Evolutionary conservation across 2,888 invertebrate genomes (phyloP).

Genomic region (Bombylius major): DNA sequence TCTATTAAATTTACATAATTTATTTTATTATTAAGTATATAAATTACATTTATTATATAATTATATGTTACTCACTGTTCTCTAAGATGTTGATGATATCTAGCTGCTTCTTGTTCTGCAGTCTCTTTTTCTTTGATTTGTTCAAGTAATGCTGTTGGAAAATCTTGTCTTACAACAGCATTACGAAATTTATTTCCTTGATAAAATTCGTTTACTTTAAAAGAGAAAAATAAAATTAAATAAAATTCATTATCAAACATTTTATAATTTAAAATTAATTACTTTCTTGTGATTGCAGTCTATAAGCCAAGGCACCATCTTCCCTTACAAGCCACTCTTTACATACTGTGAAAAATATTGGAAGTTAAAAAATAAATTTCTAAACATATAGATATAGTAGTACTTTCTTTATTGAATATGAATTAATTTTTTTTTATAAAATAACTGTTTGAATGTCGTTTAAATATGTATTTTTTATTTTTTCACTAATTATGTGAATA

Average conservation of each 20-base stretch:
- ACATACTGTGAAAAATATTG: slow-evolving; percentile 46
- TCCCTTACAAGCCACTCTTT: slow-evolving; percentile 74
- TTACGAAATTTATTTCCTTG: slow-evolving; percentile 62
- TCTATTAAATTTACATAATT: slow-evolving; percentile 27
- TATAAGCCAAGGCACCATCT: slow-evolving; percentile 69
- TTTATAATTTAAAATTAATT: slow-evolving; percentile 26
- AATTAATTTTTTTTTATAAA: neutral
- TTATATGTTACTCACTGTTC: slow-evolving; percentile 26
- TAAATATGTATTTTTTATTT: too few species aligned
- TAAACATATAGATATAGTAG: neutral
- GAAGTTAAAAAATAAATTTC: neutral
- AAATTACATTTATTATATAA: neutral
- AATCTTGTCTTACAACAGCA: slow-evolving; percentile 64
- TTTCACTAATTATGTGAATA: too few species aligned
- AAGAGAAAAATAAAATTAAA: neutral
- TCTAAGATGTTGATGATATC: slow-evolving; percentile 45
- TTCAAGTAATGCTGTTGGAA: slow-evolving; percentile 60
- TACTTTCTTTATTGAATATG: neutral
- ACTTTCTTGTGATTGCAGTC: slow-evolving; percentile 72
- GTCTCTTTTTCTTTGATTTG: slow-evolving; percentile 56
- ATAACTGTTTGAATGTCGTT: neutral
- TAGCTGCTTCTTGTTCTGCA: slow-evolving; percentile 48
- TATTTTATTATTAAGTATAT: neutral
- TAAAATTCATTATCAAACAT: slow-evolving; percentile 2
- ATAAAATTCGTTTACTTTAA: slow-evolving; percentile 58